Conservation (phyloP, 2,888 invertebrate genomes). For the Ectobius pallidus region DNA sequence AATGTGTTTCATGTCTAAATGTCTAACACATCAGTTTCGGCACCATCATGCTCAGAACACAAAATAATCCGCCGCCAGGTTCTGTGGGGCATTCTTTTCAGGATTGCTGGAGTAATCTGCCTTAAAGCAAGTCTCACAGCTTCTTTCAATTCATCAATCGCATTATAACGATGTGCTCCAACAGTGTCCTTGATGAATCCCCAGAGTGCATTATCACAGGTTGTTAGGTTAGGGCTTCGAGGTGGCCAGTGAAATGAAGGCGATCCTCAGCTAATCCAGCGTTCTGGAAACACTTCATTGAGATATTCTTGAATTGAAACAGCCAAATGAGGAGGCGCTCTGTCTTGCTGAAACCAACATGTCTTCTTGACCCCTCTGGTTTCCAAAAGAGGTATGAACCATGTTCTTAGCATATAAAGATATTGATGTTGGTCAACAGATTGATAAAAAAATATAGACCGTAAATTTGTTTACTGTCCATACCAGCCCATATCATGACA, state of each 20-base stretch:
- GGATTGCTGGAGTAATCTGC: too few relatives aligned
- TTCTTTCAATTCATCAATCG: too few relatives aligned
- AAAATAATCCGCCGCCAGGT: too few relatives aligned
- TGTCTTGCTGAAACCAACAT: not conserved
- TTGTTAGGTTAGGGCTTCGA: not conserved
- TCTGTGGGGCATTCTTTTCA: too few relatives aligned
- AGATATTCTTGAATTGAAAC: not conserved
- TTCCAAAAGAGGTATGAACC: not conserved
- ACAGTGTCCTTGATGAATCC: too few relatives aligned
- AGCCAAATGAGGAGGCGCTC: not conserved
- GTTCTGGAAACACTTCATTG: conserved; percentile 18
- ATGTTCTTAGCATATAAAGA: not conserved
- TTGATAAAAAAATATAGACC: not conserved
- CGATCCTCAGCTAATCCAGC: conserved; percentile 1
- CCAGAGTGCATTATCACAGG: too few relatives aligned
- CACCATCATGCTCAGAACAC: too few relatives aligned
- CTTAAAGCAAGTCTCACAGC: too few relatives aligned
- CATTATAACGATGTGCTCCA: too few relatives aligned
- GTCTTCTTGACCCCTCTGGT: not conserved
- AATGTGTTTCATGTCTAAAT: too few relatives aligned
- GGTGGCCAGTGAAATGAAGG: conserved; percentile 1
- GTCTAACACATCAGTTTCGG: too few relatives aligned
- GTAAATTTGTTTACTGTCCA: conserved; percentile 14
- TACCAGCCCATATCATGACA: not conserved
- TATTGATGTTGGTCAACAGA: conserved; percentile 6